Conservation (phyloP, 2,888 invertebrate species). For the Graphium colonna region DNA sequence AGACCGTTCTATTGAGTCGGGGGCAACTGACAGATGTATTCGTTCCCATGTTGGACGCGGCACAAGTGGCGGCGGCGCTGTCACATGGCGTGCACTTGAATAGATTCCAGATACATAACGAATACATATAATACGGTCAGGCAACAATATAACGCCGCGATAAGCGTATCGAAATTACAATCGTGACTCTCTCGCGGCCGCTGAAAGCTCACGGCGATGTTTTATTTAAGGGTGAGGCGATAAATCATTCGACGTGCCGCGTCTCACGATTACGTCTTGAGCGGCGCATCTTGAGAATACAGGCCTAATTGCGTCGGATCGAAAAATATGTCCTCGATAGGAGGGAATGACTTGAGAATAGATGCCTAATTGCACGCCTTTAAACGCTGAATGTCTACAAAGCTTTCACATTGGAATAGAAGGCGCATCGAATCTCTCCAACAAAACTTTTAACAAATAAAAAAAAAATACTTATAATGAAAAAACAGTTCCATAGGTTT, state of each 20-base stretch:
- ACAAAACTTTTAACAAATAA: no score
- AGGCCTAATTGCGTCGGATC: slow-evolving; percentile 55
- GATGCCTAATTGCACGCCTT: no score
- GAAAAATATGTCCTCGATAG: slow-evolving; percentile 28
- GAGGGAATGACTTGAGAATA: no score
- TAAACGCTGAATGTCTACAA: no score
- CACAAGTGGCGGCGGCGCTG: no score
- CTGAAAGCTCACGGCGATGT: slow-evolving; percentile 75
- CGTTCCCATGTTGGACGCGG: slow-evolving; percentile 49
- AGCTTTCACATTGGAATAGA: no score
- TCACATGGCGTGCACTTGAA: slow-evolving; percentile 41
- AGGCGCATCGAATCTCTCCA: no score
- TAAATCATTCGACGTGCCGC: slow-evolving; percentile 70
- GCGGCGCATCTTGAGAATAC: slow-evolving; percentile 60
- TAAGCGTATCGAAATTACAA: slow-evolving; percentile 72
- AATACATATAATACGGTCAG: slow-evolving; percentile 15
- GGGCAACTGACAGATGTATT: slow-evolving; percentile 54
- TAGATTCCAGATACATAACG: slow-evolving; percentile 27
- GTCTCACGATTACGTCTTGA: slow-evolving; percentile 63
- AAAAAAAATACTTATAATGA: no score
- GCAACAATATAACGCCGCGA: slow-evolving; percentile 49
- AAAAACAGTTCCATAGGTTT: no score
- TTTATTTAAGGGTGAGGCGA: slow-evolving; percentile 67
- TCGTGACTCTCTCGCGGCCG: slow-evolving; percentile 74
- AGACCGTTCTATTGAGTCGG: slow-evolving; percentile 47